A percentile compares a stretch with the other conserved stretches of the same genome.
Conservation (phyloP, 2,797 vertebrate genomes). For the Notoglanidium macrostoma region DNA sequence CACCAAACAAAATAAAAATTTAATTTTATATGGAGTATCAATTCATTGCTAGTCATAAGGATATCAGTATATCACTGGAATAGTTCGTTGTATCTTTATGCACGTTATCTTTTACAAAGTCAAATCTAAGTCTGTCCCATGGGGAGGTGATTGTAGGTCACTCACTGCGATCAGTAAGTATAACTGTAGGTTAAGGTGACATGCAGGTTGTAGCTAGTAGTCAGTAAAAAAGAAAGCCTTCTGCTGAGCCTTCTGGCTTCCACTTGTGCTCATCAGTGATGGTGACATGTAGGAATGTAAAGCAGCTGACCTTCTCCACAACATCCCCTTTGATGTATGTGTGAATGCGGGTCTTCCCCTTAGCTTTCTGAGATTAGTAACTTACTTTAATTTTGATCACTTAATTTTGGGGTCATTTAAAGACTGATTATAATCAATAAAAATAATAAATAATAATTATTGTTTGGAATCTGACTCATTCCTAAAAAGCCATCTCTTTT, state of each 20-base stretch:
- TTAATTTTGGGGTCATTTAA: constrained; percentile 1
- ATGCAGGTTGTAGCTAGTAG: not conserved
- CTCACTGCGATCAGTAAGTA: not conserved
- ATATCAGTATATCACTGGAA: not conserved
- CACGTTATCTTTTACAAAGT: not conserved
- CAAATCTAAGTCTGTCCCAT: not conserved
- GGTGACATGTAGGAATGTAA: constrained; percentile 22
- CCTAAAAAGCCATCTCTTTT: not conserved
- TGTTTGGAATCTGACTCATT: not conserved
- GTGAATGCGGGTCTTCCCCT: not conserved
- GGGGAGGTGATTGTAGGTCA: not conserved
- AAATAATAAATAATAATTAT: too few species aligned
- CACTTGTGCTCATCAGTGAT: not conserved
- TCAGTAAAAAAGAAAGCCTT: not conserved
- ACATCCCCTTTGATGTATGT: constrained; percentile 18
- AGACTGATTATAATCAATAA: too few species aligned
- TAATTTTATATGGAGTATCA: not conserved
- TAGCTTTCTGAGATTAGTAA: not conserved
- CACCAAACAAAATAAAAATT: not conserved
- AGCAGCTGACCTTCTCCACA: constrained; percentile 15
- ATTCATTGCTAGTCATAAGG: not conserved
- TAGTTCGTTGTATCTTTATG: not conserved
- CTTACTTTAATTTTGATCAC: not conserved
- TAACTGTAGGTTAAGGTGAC: not conserved
- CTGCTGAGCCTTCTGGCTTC: not conserved